Conservation (phyloP, 2,797 vertebrate genomes). For the Anguilla pacifica region DNA sequence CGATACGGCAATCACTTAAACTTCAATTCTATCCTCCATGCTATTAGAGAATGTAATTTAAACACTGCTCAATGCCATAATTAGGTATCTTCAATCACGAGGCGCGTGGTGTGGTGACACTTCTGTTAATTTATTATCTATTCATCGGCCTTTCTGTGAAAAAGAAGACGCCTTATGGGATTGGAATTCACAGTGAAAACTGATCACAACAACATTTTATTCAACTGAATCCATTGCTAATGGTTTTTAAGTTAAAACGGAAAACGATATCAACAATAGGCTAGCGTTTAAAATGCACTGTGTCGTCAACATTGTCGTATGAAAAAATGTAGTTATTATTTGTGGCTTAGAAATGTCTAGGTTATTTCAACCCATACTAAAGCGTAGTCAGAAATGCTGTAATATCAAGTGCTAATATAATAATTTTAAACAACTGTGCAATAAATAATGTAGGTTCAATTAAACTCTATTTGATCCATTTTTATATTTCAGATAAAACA, state of each 20-base stretch:
- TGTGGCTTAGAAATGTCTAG: too few relatives aligned
- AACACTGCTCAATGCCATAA: constrained; percentile 83
- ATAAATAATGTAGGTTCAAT: background rate
- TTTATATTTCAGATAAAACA: background rate
- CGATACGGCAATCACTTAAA: constrained; percentile 82
- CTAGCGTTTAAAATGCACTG: too few relatives aligned
- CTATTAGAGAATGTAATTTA: constrained; percentile 83
- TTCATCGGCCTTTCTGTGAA: too few relatives aligned
- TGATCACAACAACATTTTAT: too few relatives aligned
- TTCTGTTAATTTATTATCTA: background rate
- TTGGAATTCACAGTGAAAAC: too few relatives aligned
- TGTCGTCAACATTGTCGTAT: too few relatives aligned
- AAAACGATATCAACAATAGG: too few relatives aligned
- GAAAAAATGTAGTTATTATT: too few relatives aligned
- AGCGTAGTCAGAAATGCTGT: background rate
- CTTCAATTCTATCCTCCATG: constrained; percentile 72
- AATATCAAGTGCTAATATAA: background rate
- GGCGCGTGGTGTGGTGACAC: background rate
- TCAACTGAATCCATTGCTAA: too few relatives aligned
- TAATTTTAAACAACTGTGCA: background rate
- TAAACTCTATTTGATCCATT: background rate
- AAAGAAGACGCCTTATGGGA: too few relatives aligned
- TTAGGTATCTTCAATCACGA: constrained; percentile 86
- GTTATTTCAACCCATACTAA: background rate
- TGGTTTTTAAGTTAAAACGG: too few relatives aligned